Evolutionary conservation across 1,140 invertebrate species (phyloP), one percentile per base, ranked within the genome.

Genomic region (Asobara japonica): DNA sequence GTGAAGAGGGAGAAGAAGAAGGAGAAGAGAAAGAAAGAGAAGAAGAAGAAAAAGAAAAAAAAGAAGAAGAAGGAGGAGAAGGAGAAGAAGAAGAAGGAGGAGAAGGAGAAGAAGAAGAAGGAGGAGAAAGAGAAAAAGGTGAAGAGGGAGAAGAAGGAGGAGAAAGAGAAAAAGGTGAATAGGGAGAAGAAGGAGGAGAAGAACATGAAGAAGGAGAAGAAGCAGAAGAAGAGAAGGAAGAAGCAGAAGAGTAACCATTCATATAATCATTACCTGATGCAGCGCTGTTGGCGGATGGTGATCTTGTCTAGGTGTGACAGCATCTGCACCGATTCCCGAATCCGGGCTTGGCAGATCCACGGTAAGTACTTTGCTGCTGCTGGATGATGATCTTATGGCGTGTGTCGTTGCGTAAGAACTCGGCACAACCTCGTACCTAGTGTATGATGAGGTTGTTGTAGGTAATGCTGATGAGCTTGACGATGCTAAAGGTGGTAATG

Each of bases 331-430:
- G 78, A 97, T 97, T 18, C 95, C 96, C 77, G 94, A 95, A 85
- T 97, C 95, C 1, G 96, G 95, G 71, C 95, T 96, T 0, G 95
- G 95, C 76, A 97, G 89, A 87, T 97, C 96, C 76, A 97, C 95
- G 4, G 94, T 96, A 41, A 96, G 90, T 3, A 93, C 94, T 78
- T 93, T 92, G 84, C 80, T 92, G 89, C 72, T 90, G 30, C 88
- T 88, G 13, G 89, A 84, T n/a, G 87, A 83, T 20, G 84, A 83
- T 74, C 84, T 83, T 70, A 87, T 85, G 30, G 83, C 82, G 77
- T 87, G 85, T 71, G 84, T 83, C 38, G 84, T 85, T 13, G 86
- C 78, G 69, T 87, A 88, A 33, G 85, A 86, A 74, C 84, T 86
- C 20, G 86, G 86, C 22, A 87, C 84, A 65, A 87, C 83, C 64